Base-by-base conservation (phyloP, 2,888 invertebrate species). In the Cancer borealis region DNA sequence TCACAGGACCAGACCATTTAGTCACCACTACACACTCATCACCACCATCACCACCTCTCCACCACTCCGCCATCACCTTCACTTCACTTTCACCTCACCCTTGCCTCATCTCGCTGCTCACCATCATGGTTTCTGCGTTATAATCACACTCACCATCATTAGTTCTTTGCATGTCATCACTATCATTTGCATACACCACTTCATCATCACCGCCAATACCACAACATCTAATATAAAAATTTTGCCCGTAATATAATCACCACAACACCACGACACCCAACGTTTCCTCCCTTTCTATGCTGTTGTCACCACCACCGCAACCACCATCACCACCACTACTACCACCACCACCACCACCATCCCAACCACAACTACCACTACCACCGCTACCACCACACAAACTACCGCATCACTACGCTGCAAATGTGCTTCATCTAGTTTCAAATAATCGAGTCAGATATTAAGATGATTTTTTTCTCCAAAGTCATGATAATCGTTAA, bases 151-250 rank as follows among this genome's bases (percentile, higher is more conserved):
- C 84, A 84, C 84, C 30, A 84, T 84, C 84, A 84, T 39, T 26
- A n/a, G n/a, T n/a, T n/a, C 66, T 73, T 73, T 73, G 66, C n/a
- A 73, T 73, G 66, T n/a, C 66, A 73, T 73, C 66, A 73, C 66
- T n/a, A 73, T 73, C 66, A 4, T n/a, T 26, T 2, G 39, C 39
- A 60, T 60, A 60, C 60, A 60, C 60, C 73, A 8, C 73, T 3
- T 73, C 21, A n/a, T 73, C 73, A 39, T 30, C 84, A 39, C 84
- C 84, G 39, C 39, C 39, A 30, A 30, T 17, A 39, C 26, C 30
- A 79, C 26, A n/a, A 26, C 79, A 79, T 26, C 26, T 12, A 26
- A 54, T 60, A 21, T 60, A 60, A 60, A n/a, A 73, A 73, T 26
- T 21, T 10, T 73, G 54, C 73, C n/a, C 73, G 73, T 73, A 8